A percentile compares a stretch with the other conserved stretches of the same genome.
phyloP scores from a whole-genome alignment of 2,113 vertebrate genomes.

The Sceloporus undulatus region DNA sequence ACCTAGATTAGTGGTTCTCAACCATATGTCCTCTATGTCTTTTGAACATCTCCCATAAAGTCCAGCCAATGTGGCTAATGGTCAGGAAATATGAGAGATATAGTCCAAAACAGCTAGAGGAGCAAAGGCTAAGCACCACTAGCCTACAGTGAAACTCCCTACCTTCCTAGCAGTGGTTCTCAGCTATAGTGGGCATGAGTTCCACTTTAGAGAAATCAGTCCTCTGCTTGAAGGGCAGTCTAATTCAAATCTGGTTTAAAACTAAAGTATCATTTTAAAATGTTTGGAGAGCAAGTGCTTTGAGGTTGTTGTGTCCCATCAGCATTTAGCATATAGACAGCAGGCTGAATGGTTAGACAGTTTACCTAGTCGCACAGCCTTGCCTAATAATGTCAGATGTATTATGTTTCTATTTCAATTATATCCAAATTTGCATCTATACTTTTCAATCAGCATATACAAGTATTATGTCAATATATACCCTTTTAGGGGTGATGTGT shows the following conservation, averaged over 20 bases:
- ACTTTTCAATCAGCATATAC: no score
- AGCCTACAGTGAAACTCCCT: background rate
- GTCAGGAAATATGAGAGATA: background rate
- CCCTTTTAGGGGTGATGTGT: no score
- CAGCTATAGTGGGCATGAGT: background rate
- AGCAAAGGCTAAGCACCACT: background rate
- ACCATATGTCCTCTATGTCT: no score
- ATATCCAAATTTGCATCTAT: no score
- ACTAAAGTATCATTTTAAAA: no score
- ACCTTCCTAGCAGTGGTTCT: background rate
- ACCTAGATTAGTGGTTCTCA: no score
- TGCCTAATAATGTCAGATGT: background rate
- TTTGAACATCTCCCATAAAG: no score
- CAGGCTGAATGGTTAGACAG: background rate
- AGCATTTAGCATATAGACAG: background rate
- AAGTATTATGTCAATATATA: no score
- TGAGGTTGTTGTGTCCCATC: background rate
- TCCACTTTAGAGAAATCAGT: background rate
- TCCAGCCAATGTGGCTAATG: no score
- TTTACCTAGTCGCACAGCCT: background rate
- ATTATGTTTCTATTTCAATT: background rate
- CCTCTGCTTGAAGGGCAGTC: background rate
- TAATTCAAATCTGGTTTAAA: background rate
- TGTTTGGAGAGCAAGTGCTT: background rate
- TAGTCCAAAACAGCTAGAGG: background rate